A percentile compares a stretch with the other conserved stretches of the same genome.
phyloP scores from a whole-genome alignment of 2,113 vertebrate genomes.

The Perccottus glenii region DNA sequence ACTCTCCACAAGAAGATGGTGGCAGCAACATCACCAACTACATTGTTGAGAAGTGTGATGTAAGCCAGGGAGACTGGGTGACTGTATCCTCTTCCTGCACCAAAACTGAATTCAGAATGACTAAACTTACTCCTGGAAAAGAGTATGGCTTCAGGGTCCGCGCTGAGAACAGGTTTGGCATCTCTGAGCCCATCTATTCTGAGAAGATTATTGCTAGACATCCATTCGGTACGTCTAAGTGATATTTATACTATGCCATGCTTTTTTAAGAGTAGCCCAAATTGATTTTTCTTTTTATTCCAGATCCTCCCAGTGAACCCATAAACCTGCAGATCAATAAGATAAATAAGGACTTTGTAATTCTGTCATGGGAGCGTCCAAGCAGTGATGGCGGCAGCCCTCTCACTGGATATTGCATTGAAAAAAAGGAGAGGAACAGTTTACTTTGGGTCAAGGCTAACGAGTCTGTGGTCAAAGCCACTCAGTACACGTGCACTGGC shows the following conservation, averaged over 20 bases:
- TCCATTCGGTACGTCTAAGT: slow-evolving; percentile 88
- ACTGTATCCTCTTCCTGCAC: slow-evolving; percentile 88
- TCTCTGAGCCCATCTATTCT: slow-evolving; percentile 91
- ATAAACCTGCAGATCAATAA: slow-evolving; percentile 90
- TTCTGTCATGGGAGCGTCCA: slow-evolving; percentile 93
- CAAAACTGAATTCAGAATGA: slow-evolving; percentile 91
- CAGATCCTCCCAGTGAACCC: slow-evolving; percentile 95
- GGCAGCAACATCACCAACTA: slow-evolving; percentile 98
- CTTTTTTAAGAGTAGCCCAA: neutral
- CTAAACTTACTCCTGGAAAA: slow-evolving; percentile 88
- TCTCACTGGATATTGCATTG: slow-evolving; percentile 90
- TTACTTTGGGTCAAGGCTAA: slow-evolving; percentile 94
- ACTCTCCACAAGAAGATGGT: slow-evolving; percentile 92
- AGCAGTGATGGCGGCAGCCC: slow-evolving; percentile 92
- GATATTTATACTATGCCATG: neutral
- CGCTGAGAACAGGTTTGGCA: slow-evolving; percentile 94
- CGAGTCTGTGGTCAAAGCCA: slow-evolving; percentile 87
- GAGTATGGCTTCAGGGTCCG: slow-evolving; percentile 95
- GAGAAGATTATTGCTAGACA: slow-evolving; percentile 88
- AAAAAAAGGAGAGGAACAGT: slow-evolving; percentile 97
- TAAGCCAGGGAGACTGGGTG: slow-evolving; percentile 93
- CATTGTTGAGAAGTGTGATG: slow-evolving; percentile 94
- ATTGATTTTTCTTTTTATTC: neutral
- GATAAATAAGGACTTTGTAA: slow-evolving; percentile 92
- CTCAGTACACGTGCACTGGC: slow-evolving; percentile 90